Base-by-base conservation (phyloP, 1,140 invertebrate species). In the Drosophila ohnishii region DNA sequence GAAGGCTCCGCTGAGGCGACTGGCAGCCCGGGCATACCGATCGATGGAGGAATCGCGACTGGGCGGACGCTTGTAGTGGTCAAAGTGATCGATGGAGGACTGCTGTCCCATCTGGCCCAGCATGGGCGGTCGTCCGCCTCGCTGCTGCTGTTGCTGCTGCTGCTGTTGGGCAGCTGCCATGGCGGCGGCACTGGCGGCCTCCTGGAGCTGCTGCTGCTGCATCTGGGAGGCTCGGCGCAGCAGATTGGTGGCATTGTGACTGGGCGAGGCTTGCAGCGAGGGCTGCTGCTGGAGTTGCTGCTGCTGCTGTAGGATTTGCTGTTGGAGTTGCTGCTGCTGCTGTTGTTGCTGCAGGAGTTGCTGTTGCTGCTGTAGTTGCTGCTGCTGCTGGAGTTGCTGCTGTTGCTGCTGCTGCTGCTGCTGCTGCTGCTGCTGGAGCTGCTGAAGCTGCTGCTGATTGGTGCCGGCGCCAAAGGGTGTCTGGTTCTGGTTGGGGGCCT, bases 21-120 rank as follows among this genome's bases (percentile, higher is more conserved):
- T 94, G 5, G 93, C 93, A 22, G 94, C 94, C 69, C 95, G 93
- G 2, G 95, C 94, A 87, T 96, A 97, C 62, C 96, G 94, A 92
- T 97, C 97, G 39, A 97, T 95, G 75, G 96, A 97, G 73, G 95
- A 96, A 88, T 97, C 97, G 88, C 96, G 93, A 92, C 96, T 97
- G 3, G 96, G 96, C 58, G 96, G 96, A 87, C 96, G 94, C 91
- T 97, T 97, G 90, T 99, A 99, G 90, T 99, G 98, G 93, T 99
- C 97, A 91, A 99, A 95, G 86, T 95, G 94, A 80, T 95, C 94
- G 74, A 95, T 95, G 35, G 94, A 95, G 3, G 94, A 92, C 84
- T 94, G 93, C 77, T 94, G 93, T 8, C 92, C 90, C 42, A 91
- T 91, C 53, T 91, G 91, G n/a, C 92, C 92, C 60, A 94, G 61